A percentile compares a stretch with the other conserved stretches of the same genome.
Conservation (phyloP, 35 echinoderm and acorn worm genomes). For the Holothuria glaberrima region DNA sequence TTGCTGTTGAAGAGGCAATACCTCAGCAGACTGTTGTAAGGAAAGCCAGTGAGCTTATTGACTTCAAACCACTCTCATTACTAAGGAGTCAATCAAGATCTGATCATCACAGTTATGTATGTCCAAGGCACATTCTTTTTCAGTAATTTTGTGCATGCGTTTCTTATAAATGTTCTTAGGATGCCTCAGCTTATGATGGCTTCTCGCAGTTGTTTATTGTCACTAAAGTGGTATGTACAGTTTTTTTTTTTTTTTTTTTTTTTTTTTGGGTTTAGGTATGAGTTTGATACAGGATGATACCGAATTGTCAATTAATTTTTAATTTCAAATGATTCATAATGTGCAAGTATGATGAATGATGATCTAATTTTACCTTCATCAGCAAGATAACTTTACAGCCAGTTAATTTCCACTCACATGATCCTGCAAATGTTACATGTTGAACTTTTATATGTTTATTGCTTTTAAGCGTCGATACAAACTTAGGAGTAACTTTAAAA, state of each 20-base stretch:
- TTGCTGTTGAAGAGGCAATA: conserved; percentile 22
- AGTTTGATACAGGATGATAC: background rate
- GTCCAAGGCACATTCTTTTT: conserved; percentile 60
- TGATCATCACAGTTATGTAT: background rate
- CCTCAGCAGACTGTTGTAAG: conserved; percentile 14
- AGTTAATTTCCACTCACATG: too few relatives aligned
- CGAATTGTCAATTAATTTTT: background rate
- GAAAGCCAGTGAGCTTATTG: conserved; percentile 40
- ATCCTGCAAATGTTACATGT: too few relatives aligned
- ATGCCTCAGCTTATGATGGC: background rate
- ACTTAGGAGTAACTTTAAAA: background rate
- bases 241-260: background rate
- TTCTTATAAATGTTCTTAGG: background rate
- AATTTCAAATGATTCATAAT: too few relatives aligned
- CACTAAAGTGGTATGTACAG: too few relatives aligned
- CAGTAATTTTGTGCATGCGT: background rate
- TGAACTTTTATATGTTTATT: background rate
- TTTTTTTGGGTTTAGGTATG: background rate
- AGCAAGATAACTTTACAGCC: too few relatives aligned
- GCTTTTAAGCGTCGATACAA: background rate
- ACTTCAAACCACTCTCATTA: conserved; percentile 37
- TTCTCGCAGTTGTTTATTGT: background rate
- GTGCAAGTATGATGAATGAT: too few relatives aligned
- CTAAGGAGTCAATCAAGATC: conserved; percentile 12
- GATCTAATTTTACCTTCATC: too few relatives aligned